phyloP scores from a whole-genome alignment of 1,140 invertebrate species.

The Manduca sexta region DNA sequence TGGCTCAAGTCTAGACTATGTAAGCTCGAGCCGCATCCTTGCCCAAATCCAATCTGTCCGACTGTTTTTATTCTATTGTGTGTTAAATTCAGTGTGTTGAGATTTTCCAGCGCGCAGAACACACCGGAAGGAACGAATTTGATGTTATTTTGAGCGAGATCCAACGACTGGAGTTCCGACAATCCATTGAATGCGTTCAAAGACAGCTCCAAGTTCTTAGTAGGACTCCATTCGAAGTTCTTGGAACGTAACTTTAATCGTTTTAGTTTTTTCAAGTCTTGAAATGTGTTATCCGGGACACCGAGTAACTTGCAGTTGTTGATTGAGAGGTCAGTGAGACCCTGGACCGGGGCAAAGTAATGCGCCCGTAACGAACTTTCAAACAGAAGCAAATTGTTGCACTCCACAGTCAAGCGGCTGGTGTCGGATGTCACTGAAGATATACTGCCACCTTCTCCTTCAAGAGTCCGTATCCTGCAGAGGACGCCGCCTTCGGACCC shows the following conservation, averaged over 20 bases:
- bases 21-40: conserved; percentile 75
- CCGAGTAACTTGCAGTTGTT: conserved; percentile 86
- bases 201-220: conserved; percentile 80
- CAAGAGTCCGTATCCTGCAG: conserved; percentile 81
- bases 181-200: conserved; percentile 81
- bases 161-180: conserved; percentile 83
- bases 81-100: conserved; percentile 89
- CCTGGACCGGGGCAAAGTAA: conserved; percentile 81
- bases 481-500: conserved; percentile 74
- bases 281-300: conserved; percentile 84
- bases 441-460: conserved; percentile 78
- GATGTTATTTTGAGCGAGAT: conserved; percentile 89
- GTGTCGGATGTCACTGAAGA: conserved; percentile 77
- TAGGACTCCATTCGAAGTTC: conserved; percentile 85
- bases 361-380: conserved; percentile 84
- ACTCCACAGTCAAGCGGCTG: conserved; percentile 80
- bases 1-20: conserved; percentile 84
- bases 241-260: conserved; percentile 82
- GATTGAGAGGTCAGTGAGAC: conserved; percentile 82
- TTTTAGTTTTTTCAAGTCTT: conserved; percentile 83
- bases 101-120: conserved; percentile 83
- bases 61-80: conserved; percentile 84
- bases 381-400: conserved; percentile 85
- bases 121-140: conserved; percentile 81
- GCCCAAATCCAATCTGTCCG: conserved; percentile 81